Base-by-base conservation (phyloP, 2,113 vertebrate species). In the Trematomus loennbergii region DNA sequence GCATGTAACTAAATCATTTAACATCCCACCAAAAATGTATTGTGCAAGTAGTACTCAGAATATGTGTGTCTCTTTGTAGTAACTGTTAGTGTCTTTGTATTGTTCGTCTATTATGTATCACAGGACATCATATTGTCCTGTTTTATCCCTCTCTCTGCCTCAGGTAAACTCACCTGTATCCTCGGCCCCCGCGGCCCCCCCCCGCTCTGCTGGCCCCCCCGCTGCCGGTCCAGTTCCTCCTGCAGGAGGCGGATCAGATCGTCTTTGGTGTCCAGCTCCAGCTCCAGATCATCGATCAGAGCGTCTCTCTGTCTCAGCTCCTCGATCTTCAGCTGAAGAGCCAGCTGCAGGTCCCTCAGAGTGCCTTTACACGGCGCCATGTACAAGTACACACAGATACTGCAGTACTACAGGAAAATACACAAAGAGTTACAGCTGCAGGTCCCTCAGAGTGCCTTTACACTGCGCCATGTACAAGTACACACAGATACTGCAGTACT, bases 211-310 rank as follows among this genome's bases (percentile, higher is more conserved):
- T 71, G 88, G 13, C 70, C 20, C 16, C 40, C 61, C 61, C 89
- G 90, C 3, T 94, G 88, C 2, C 87, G 68, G 83, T 94, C 94
- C 87, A 94, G 85, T 75, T 95, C 93, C 0, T 78, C 46, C 88
- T 94, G 95, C 40, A 95, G 90, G 68, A 89, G 93, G 7, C 91
- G 53, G 88, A 95, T 95, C 69, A 95, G 92, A 2, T 95, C 94
- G 10, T 95, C 94, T 25, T 95, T 95, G 9, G 88, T 67, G 75
- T 95, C 95, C 61, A 95, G 88, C 86, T 95, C 95, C 82, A 94
- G 86, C 87, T 95, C 95, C 75, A 95, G 88, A 80, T 95, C 93
- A 15, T 95, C 95, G 36, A 95, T 95, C 12, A 95, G 94, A 0
- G 88, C 69, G 46, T 95, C 95, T 8, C 95, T 74, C 78, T 95